Percentiles rank a stretch among this genome's conserved stretches.
These are phyloP conservation scores for Cinclus mexicanus DNA, from an alignment of 2,113 vertebrate genomes.

Conservation along the genomic window DNA sequence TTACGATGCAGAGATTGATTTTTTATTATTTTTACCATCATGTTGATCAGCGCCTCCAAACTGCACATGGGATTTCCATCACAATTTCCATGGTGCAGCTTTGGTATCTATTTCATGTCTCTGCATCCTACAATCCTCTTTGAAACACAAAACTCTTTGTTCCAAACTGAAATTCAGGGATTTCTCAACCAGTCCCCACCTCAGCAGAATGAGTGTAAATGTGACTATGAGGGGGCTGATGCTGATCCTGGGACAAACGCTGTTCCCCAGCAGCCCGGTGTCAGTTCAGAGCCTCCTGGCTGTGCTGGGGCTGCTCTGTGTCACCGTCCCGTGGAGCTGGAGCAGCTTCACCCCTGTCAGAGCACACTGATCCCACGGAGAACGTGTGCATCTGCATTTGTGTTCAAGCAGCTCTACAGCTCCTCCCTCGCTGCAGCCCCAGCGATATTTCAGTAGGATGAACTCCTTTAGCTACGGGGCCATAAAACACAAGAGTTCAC, in stretches of 20 bases:
- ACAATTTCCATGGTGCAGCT: neutral
- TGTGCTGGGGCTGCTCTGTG: neutral
- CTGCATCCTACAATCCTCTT: too few species aligned
- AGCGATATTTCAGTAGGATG: slow-evolving; percentile 1
- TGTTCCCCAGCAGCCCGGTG: neutral
- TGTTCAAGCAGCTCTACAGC: neutral
- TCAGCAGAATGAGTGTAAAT: neutral
- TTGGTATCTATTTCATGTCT: fast-evolving
- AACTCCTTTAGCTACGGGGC: neutral
- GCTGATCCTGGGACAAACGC: neutral
- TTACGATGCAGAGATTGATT: neutral
- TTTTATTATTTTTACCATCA: neutral
- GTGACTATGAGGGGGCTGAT: neutral
- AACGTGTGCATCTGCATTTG: neutral
- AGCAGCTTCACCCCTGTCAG: neutral
- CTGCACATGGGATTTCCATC: neutral
- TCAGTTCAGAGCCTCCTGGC: neutral
- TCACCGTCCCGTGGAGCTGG: neutral
- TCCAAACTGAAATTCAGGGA: neutral
- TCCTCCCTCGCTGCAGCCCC: neutral
- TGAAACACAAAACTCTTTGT: neutral
- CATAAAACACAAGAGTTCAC: neutral
- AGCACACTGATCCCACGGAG: neutral
- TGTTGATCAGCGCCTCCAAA: neutral
- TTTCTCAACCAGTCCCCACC: neutral